A percentile compares a stretch with the other conserved stretches of the same genome.
phyloP scores from a whole-genome alignment of 1,140 invertebrate genomes.

The Lanistes nyassanus region DNA sequence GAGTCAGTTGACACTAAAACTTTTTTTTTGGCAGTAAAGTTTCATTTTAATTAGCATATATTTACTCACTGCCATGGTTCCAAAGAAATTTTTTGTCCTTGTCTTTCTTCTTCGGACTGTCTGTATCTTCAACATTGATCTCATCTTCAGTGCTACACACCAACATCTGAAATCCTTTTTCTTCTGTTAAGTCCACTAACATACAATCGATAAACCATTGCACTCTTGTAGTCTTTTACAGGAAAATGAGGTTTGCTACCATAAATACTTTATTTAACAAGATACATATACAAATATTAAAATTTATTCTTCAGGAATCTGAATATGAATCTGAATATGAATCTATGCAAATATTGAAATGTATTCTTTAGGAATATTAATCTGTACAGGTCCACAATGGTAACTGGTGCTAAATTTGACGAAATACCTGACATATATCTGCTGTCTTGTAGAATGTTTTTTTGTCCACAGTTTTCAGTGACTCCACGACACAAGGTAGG shows the following conservation, averaged over 20 bases:
- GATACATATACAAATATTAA: background rate
- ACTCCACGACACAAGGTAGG: conserved; percentile 92
- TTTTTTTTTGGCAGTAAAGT: too few relatives aligned
- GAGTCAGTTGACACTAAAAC: too few relatives aligned
- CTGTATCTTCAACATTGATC: conserved; percentile 69
- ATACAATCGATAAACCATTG: too few relatives aligned
- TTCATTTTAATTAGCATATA: too few relatives aligned
- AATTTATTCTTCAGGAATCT: background rate
- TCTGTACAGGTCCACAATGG: background rate
- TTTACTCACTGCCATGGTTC: conserved; percentile 80
- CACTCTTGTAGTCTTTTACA: too few relatives aligned
- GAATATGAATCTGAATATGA: too few relatives aligned
- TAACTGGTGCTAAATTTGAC: background rate
- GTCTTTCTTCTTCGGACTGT: conserved; percentile 85
- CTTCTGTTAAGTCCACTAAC: too few relatives aligned
- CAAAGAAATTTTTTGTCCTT: conserved; percentile 91
- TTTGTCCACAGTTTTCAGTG: conserved; percentile 93
- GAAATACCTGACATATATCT: conserved; percentile 86
- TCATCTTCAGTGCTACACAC: conserved; percentile 62
- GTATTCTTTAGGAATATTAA: background rate
- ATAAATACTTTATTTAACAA: too few relatives aligned
- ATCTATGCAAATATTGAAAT: too few relatives aligned
- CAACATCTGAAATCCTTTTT: conserved; percentile 53
- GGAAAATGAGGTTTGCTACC: too few relatives aligned
- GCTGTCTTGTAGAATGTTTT: conserved; percentile 98